Percentiles rank a stretch among this genome's conserved stretches.
These are phyloP conservation scores for Amblyopsis hoosieri DNA, from an alignment of 2,797 vertebrate genomes.

Conservation along the genomic window DNA sequence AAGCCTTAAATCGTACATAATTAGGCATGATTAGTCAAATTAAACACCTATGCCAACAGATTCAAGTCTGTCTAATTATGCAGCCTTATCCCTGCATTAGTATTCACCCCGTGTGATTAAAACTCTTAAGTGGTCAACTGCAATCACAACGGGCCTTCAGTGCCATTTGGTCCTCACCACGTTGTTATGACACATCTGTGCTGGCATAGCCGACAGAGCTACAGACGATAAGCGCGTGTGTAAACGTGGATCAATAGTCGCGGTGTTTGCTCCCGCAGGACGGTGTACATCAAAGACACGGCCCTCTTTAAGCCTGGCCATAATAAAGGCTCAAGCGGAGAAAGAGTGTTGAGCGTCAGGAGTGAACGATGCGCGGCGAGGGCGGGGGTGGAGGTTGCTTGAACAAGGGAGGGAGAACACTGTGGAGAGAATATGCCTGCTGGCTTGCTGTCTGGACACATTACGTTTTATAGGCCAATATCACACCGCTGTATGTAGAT, in stretches of 20 bases:
- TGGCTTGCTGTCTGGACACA: constrained; percentile 72
- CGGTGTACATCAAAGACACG: constrained; percentile 15
- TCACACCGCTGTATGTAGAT: constrained; percentile 44
- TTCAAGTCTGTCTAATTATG: constrained; percentile 55
- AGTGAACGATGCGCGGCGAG: neutral
- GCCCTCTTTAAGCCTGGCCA: constrained; percentile 24
- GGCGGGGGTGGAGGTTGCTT: constrained; percentile 11
- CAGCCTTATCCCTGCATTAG: constrained; percentile 41
- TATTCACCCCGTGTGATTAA: constrained; percentile 42
- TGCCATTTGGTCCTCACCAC: constrained; percentile 24
- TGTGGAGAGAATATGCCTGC: constrained; percentile 64
- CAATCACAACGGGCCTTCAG: constrained; percentile 26
- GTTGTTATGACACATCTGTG: neutral
- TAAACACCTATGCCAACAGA: constrained; percentile 51
- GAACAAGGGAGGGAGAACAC: constrained; percentile 25
- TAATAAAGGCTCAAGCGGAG: constrained; percentile 13
- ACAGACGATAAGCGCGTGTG: constrained; percentile 11
- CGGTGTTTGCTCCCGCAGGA: constrained; percentile 15
- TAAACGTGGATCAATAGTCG: constrained; percentile 17
- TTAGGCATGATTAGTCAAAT: constrained; percentile 63
- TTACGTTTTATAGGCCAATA: constrained; percentile 60
- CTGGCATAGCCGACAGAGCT: constrained; percentile 3
- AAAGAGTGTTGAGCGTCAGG: constrained; percentile 1
- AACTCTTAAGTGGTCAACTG: constrained; percentile 34
- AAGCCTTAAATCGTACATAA: constrained; percentile 53